Base-by-base conservation (phyloP, 2,113 vertebrate genomes). In the Gallinago jamesoni region DNA sequence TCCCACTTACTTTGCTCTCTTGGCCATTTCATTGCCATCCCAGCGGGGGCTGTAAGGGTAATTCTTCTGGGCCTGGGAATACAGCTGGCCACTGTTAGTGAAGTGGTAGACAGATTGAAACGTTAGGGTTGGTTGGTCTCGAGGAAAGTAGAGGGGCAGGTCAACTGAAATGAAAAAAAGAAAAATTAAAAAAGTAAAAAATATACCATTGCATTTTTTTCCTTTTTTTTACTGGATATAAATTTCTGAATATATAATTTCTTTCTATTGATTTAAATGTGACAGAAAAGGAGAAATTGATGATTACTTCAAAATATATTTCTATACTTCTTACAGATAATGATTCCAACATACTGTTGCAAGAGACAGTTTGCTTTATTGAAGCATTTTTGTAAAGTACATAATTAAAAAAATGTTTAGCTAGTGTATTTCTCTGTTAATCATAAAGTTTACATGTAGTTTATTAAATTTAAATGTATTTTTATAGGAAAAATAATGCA, bases 21-120 rank as follows among this genome's bases (percentile, higher is more conserved):
- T 99, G 93, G 99, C 99, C 99, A 99, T 99, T 97, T 99, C 99
- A 62, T 99, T 99, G 96, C 99, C 99, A 57, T 99, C 99, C 99
- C 99, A 99, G 94, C 99, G 99, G 7, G 99, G 99, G 97, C 99
- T 99, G 96, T 99, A 99, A 1, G 99, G 99, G 79, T 99, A 99
- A 27, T 99, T 99, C 97, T 99, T 99, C 97, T 99, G 99, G 96
- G 99, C 98, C 97, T 99, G 99, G 50, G 99, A 99, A 95, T 99
- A 99, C 53, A 99, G 98, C 95, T 99, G 99, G 50, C 99, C 99
- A 50, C 99, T 99, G 98, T 97, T 99, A 92, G 99, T 99, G 96
- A 99, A 99, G 98, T 99, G 99, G 96, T 99, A 99, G 92, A 99
- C 98, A 0, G 99, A 99, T 95, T 99, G 99, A 98, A 99, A 99